These are phyloP conservation scores for Mycteria americana DNA, from an alignment of 2,797 vertebrate species.

Conservation along the genomic window DNA sequence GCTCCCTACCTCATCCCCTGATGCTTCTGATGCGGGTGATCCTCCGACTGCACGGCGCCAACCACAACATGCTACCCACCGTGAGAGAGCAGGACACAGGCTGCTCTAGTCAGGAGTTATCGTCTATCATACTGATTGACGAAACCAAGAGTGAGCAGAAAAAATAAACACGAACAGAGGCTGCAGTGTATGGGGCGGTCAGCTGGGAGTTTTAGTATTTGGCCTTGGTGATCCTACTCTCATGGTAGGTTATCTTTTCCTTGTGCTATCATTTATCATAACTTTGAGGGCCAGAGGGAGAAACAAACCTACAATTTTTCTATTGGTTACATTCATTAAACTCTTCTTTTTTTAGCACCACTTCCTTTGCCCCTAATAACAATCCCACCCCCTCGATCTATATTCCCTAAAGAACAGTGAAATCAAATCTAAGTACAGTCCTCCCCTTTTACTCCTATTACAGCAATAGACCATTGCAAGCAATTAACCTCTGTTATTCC, in stretches of 20 bases:
- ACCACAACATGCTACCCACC: slow-evolving; percentile 91
- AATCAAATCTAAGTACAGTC: slow-evolving; percentile 81
- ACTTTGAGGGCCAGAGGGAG: slow-evolving; percentile 80
- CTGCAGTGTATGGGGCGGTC: slow-evolving; percentile 93
- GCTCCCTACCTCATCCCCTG: slow-evolving; percentile 80
- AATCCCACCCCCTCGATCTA: slow-evolving; percentile 76
- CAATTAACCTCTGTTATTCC: slow-evolving; percentile 86
- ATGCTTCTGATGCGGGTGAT: slow-evolving; percentile 87
- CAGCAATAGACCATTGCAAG: slow-evolving; percentile 79
- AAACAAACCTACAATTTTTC: slow-evolving; percentile 80
- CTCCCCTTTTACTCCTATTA: slow-evolving; percentile 76
- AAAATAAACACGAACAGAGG: slow-evolving; percentile 98
- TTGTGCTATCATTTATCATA: slow-evolving; percentile 98
- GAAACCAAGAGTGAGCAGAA: slow-evolving; percentile 92
- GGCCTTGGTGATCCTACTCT: slow-evolving; percentile 94
- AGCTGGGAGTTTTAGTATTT: slow-evolving; percentile 98
- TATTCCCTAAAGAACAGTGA: slow-evolving; percentile 84
- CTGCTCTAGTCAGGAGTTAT: slow-evolving; percentile 91
- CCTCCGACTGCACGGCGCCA: slow-evolving; percentile 96
- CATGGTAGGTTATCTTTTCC: slow-evolving; percentile 96
- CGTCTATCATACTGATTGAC: slow-evolving; percentile 95
- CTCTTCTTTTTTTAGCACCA: slow-evolving; percentile 74
- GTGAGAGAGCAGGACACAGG: slow-evolving; percentile 88
- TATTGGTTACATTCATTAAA: slow-evolving; percentile 80
- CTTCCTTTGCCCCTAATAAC: slow-evolving; percentile 77